These are phyloP conservation scores for Berghia stephanieae DNA, from an alignment of 1,140 invertebrate genomes.

Conservation along the genomic window DNA sequence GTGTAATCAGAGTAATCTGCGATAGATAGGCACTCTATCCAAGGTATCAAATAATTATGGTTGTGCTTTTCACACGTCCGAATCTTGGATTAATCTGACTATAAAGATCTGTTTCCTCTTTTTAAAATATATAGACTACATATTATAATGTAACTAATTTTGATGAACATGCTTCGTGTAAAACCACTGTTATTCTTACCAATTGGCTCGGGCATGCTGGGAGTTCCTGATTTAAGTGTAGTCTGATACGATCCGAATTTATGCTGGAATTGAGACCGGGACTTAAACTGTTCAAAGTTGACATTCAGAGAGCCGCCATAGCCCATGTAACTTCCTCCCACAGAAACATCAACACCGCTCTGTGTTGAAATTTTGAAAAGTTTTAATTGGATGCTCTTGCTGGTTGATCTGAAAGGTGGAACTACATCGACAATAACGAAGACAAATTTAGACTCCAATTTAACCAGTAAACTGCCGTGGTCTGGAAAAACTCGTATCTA, in stretches of 20 bases:
- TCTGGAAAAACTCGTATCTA: no score
- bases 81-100: no score
- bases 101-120: no score
- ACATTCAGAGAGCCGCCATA: constrained; percentile 38
- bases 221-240: constrained; percentile 34
- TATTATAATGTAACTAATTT: no score
- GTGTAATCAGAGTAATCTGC: no score
- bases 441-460: background rate
- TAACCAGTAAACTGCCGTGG: no score
- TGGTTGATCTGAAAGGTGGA: background rate
- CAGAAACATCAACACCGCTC: constrained; percentile 25
- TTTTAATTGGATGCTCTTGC: background rate
- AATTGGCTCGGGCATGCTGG: constrained; percentile 39
- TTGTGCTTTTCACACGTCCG: no score
- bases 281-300: constrained; percentile 36
- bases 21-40: no score
- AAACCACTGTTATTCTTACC: background rate
- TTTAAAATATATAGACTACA: no score
- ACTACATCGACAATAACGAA: background rate
- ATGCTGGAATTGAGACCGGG: constrained; percentile 32
- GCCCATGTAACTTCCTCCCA: constrained; percentile 42
- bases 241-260: constrained; percentile 37
- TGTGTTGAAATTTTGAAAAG: background rate
- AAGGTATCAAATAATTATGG: no score
- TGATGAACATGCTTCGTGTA: no score